Evolutionary conservation across 2,113 vertebrate species (phyloP), one percentile per base, ranked within the genome.

Genomic region (Gobiocypris rarus): DNA sequence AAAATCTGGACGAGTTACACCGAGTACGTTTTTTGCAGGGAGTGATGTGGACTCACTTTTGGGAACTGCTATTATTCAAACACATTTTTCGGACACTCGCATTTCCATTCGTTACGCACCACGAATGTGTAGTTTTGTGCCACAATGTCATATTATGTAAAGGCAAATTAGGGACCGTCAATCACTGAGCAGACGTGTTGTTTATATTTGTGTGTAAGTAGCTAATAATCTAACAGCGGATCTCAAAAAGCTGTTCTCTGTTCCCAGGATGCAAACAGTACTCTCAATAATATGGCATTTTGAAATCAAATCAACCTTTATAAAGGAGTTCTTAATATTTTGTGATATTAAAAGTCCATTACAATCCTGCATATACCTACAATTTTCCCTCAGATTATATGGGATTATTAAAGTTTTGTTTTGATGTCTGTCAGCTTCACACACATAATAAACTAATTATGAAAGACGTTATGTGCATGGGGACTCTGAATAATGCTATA

Each of bases 1-100:
- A 98, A 97, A 93, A 96, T 97, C 93, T 99, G 97, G 98, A 97
- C 96, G 93, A 98, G 97, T 94, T 99, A 99, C 95, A 99, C 97
- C 28, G 97, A 99, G 92, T 99, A 99, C 13, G 96, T 98, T 56
- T 99, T 99, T 94, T 95, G 94, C 91, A 94, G 95, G 90, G 95
- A 94, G 86, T 95, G 92, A 96, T 41, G 73, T 13, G 22, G 70
- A 81, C 59, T 41, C 26, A 65, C 11, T 41, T 77, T 41, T 48
- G 38, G 26, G 17, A 26, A 38, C 48, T 41, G 9, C 38, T 38
- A 38, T 56, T 48, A 31, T 9, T 48, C n/a, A 52, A 31, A 75
- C 28, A 34, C 1, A 73, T 14, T 48, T 67, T 19, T 81, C 45
- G 9, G n/a, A 26, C 15, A 63, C 54, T 24, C 45, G 28, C 26